Conservation (phyloP, 53 echinoderm and acorn worm genomes). For the Actinopyga echinites region DNA sequence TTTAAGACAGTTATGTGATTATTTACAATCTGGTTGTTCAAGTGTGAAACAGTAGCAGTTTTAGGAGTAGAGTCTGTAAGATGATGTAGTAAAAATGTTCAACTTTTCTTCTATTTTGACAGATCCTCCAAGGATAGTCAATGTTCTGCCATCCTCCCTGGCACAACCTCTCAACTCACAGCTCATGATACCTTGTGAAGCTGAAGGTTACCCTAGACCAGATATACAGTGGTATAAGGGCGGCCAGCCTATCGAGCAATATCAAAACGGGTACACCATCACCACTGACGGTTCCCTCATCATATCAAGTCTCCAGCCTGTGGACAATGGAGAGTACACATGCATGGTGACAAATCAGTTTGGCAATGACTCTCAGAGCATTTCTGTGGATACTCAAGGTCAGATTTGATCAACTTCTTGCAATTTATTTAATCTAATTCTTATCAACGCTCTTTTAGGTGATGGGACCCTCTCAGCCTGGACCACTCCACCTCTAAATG, state of each 20-base stretch:
- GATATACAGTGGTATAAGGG: constrained; percentile 85
- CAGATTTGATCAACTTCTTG: background rate
- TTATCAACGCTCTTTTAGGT: too few relatives aligned
- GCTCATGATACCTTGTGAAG: constrained; percentile 71
- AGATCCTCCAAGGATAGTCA: constrained; percentile 80
- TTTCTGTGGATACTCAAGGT: constrained; percentile 84
- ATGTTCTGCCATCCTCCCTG: constrained; percentile 51
- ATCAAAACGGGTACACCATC: constrained; percentile 79
- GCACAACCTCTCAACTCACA: constrained; percentile 64
- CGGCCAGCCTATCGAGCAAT: constrained; percentile 56
- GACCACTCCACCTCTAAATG: too few relatives aligned
- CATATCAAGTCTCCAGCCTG: constrained; percentile 81
- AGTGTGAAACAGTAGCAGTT: too few relatives aligned
- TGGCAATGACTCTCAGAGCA: constrained; percentile 64
- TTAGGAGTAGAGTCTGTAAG: too few relatives aligned
- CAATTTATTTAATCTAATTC: too few relatives aligned
- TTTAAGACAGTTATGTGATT: too few relatives aligned
- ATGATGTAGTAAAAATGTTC: background rate
- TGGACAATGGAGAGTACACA: constrained; percentile 79
- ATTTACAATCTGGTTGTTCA: too few relatives aligned
- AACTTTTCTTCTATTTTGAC: background rate
- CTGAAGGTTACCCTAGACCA: constrained; percentile 74
- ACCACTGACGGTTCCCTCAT: constrained; percentile 74
- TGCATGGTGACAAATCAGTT: constrained; percentile 76
- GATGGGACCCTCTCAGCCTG: too few relatives aligned